phyloP scores from a whole-genome alignment of 2,113 vertebrate species.

The Caloenas nicobarica region DNA sequence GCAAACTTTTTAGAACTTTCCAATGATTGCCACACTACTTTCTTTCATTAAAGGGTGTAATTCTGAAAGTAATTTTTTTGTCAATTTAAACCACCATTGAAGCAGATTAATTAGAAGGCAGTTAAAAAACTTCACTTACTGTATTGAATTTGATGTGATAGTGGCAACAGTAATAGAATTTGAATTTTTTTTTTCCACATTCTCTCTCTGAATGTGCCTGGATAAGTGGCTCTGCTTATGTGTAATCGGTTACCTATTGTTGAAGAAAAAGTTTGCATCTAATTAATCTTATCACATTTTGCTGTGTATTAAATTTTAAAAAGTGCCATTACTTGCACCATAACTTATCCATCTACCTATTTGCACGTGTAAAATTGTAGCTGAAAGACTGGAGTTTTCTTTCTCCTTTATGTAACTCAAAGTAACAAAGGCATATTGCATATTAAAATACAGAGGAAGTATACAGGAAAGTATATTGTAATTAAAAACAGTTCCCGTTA shows the following conservation, averaged over 20 bases:
- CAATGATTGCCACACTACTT: not conserved
- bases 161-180: not conserved
- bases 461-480: not conserved
- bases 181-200: not conserved
- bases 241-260: constrained; percentile 6
- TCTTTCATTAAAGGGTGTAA: not conserved
- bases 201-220: not conserved
- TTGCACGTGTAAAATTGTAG: not conserved
- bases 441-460: not conserved
- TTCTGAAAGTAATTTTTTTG: not conserved
- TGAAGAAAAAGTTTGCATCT: not conserved
- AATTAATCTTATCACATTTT: not conserved
- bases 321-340: not conserved
- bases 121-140: not conserved
- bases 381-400: not conserved
- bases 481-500: not conserved
- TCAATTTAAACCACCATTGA: not conserved
- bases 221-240: not conserved
- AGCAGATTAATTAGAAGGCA: not conserved
- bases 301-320: not conserved
- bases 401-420: not conserved
- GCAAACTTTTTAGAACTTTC: not conserved
- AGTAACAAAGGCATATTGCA: not conserved
- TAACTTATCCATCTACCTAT: not conserved
- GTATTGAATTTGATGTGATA: not conserved